Evolutionary conservation across 2,888 invertebrate species (phyloP), one percentile per base, ranked within the genome.

Genomic region (Lasioglossum marginatum): DNA sequence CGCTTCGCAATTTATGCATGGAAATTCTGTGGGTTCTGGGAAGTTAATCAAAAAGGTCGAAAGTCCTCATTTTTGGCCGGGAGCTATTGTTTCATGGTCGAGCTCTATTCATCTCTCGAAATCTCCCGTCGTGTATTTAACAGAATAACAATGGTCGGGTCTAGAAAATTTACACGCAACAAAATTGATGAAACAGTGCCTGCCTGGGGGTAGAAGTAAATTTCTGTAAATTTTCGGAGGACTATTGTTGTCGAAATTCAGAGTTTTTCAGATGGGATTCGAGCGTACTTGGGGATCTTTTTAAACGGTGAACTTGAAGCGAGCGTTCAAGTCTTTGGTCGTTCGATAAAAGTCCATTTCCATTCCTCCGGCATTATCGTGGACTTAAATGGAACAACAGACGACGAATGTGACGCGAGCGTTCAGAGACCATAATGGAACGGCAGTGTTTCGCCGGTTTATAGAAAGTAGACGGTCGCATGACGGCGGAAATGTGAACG

Each of bases 401-500:
- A 52, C 81, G 81, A 75, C 52, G 52, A 52, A 23, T 52, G 57
- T n/a, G 27, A 12, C 43, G 45, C 68, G 66, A 70, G 12, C 75
- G 63, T 75, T 75, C 75, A 60, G 68, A 27, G 16, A 48, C 52
- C 52, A 71, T 82, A 85, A 85, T 85, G 85, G 83, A 83, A 72
- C 85, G 66, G n/a, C 76, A 23, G 68, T 83, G 85, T 83, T 81
- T 72, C 78, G 70, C 14, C 27, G 78, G 37, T 85, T 83, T 79
- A 79, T 83, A 85, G 82, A 82, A 83, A 85, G 83, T 85, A 85
- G 83, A 83, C 83, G 83, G 83, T 79, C 85, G 73, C 85, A 57
- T 31, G 73, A 63, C 75, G 76, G 31, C 31, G 48, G 71, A 79
- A 79, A 63, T 60, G 71, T 60, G 80, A 34, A 23, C 68, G 66